These are phyloP conservation scores for western clawed frog (Xenopus tropicalis) DNA, from an alignment of 2,113 vertebrate species.

Conservation along the genomic window UCB_Xtro_10.0 CM004448.2:68649001-68649500, in stretches of 20 bases:
- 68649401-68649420: constrained; percentile 24
- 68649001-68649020: constrained; percentile 58
- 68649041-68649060: constrained; percentile 65
- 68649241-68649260: neutral
- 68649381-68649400: neutral
- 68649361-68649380: constrained; percentile 10
- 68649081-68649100: constrained; percentile 66
- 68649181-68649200: constrained; percentile 17
- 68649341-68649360: constrained; percentile 3
- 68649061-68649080: constrained; percentile 57
- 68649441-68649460: constrained; percentile 31
- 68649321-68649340: neutral
- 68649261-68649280: neutral
- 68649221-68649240: constrained; percentile 51
- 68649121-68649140: constrained; percentile 69
- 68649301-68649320: neutral
- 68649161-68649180: constrained; percentile 37
- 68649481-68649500: constrained; percentile 24
- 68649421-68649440: constrained; percentile 26
- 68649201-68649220: constrained; percentile 78
- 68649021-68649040: constrained; percentile 65
- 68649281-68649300: neutral
- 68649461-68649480: constrained; percentile 2
- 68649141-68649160: constrained; percentile 51
- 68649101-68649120: constrained; percentile 66